Evolutionary conservation across 2,888 invertebrate genomes (phyloP), one percentile per base, ranked within the genome.

Genomic region (Horisme vitalbata): DNA sequence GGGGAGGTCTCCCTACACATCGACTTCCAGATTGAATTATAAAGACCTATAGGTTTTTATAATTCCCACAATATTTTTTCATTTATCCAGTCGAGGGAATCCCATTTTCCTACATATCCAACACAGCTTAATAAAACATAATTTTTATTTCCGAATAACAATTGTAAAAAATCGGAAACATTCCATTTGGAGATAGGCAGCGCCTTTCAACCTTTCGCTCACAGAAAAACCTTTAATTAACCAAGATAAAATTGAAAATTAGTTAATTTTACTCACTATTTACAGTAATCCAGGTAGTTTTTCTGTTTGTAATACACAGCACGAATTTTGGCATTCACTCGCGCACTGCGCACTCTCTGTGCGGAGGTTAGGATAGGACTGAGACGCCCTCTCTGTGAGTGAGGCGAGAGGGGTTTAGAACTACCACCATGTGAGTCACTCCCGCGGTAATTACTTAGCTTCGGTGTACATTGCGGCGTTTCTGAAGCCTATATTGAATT

Each of bases 351-450:
- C 71, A 58, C 74, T 52, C 52, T 62, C 57, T 11, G 39, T 52
- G 56, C 68, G 65, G 72, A 66, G 66, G 68, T 66, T 61, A 55
- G 57, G 61, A 64, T 82, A 84, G 84, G 79, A 88, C 88, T 88
- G 87, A 38, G 39, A 7, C 57, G 62, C 65, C 71, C 72, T 75
- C 79, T 72, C 79, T 58, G 27, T 12, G 77, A 79, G 77, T 75
- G 74, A 75, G 45, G 47, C 37, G 34, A 76, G 81, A 75, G 85
- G 84, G 83, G 79, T 73, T 48, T 46, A n/a, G n/a, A n/a, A n/a
- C n/a, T 41, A 63, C 68, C 79, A 71, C 65, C 49, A 68, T 2
- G 6, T 57, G 50, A 45, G 63, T 23, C 55, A 56, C 37, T 38
- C 53, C 43, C 46, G 52, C 57, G 76, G 60, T 24, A 46, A 43